Evolutionary conservation across 2,888 invertebrate genomes (phyloP).

Genomic region (Pandemis corylana): DNA sequence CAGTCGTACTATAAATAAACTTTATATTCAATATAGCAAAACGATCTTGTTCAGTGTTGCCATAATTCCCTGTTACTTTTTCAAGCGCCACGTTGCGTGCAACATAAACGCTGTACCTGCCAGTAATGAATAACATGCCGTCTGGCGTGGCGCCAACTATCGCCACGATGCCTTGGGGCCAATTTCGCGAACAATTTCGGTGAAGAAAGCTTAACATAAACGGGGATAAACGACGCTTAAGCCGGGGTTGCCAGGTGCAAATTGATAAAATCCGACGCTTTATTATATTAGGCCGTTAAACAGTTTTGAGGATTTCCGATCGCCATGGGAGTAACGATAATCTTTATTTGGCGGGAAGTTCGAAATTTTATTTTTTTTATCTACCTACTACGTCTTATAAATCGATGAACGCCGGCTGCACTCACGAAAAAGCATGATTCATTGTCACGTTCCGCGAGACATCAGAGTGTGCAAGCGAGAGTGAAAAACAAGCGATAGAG

Average conservation of each 20-base stretch:
- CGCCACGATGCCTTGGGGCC: constrained; percentile 30
- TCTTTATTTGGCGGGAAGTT: background rate
- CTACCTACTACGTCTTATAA: too few relatives aligned
- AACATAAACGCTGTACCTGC: constrained; percentile 12
- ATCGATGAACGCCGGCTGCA: too few relatives aligned
- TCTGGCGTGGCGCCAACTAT: constrained; percentile 32
- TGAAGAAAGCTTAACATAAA: constrained; percentile 42
- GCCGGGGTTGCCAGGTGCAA: constrained; percentile 38
- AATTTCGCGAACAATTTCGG: constrained; percentile 35
- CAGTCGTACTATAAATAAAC: too few relatives aligned
- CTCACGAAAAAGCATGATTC: too few relatives aligned
- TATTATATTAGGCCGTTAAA: constrained; percentile 8
- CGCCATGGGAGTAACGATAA: background rate
- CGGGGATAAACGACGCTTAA: constrained; percentile 36
- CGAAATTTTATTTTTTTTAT: too few relatives aligned
- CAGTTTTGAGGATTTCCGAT: background rate
- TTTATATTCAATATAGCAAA: background rate
- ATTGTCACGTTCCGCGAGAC: too few relatives aligned
- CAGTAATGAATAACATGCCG: constrained; percentile 33
- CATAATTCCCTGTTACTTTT: background rate
- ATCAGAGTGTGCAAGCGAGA: too few relatives aligned
- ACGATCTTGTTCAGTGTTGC: constrained; percentile 2
- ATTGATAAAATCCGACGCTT: constrained; percentile 32
- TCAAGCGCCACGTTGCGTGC: constrained; percentile 11
- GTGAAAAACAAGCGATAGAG: too few relatives aligned